Evolutionary conservation across 2,888 invertebrate genomes (phyloP), one percentile per base, ranked within the genome.

Genomic region (Lymantria monacha): DNA sequence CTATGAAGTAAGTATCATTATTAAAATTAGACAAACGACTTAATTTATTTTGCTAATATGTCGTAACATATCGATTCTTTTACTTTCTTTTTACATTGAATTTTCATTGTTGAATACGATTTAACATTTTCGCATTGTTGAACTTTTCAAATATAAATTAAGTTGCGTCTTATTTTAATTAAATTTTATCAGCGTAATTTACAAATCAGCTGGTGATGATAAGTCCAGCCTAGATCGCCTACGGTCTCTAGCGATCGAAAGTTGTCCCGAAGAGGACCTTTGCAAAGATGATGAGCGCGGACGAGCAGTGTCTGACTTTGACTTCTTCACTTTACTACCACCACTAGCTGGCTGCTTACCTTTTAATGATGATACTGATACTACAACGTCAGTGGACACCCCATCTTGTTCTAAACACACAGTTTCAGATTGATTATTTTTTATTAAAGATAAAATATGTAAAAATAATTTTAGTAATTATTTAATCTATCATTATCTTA

Each of bases 261-360:
- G 71, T 58, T 88, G 87, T 14, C 87, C 88, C 0, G 91, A 91
- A 10, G 86, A 81, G 0, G 91, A 91, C 15, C 91, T 76, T 67
- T 90, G 90, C 47, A 91, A 63, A 3, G 92, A 91, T 0, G 88
- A 75, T 7, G 91, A 86, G 11, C 91, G 76, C 14, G 90, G 82
- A 7, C 85, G 76, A 0, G 85, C 75, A n/a, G 83, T 75, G 53
- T 88, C 90, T 12, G 89, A 83, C 61, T 86, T 89, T 37, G 88
- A 85, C 63, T 91, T 91, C 73, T 91, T 91, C 45, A 83, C 89
- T 62, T 89, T 90, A 66, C 85, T 90, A 48, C 85, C 89, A 13
- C 91, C 91, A 8, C 79, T 81, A 7, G 89, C 90, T n/a, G 90
- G 89, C 61, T 91, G 88, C 72, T 92, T 92, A 60, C 90, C 90